Evolutionary conservation across 2,113 vertebrate species (phyloP), one percentile per base, ranked within the genome.

Genomic region (Hipposideros armiger): DNA sequence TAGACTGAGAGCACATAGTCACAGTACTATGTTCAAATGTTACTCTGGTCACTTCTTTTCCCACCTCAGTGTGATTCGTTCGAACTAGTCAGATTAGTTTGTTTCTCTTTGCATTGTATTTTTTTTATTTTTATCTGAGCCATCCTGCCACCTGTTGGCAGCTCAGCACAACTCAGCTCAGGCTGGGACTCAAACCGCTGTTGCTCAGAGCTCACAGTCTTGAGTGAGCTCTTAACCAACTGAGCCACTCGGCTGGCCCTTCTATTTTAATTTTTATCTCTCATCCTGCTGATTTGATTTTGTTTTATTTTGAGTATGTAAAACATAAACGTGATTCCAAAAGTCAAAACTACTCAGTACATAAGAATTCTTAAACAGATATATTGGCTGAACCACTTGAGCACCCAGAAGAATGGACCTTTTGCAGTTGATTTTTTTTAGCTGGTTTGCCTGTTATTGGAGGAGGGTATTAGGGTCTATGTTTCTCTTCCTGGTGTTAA

Each of bases 241-340:
- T 36, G 36, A 36, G 36, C 36, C 36, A 36, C 36, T 36, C 36
- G 36, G 36, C 36, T 36, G 36, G 36, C 36, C 36, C 36, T 36
- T 36, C 36, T 36, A 16, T 52, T 93, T 87, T 69, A 40, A 52
- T 54, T 90, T 93, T 96, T 74, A 24, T 50, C n/a, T 80, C 9
- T 87, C 70, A 56, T 88, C 47, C 52, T 62, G 4, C 60, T 73
- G 24, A 83, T 84, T 62, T 85, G n/a, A 85, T 92, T 82, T 56
- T 73, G 45, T 92, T 90, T 97, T 40, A 54, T 78, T 67, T 80
- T 66, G 67, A 87, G 54, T 40, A 11, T 16, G 6, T 90, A 60
- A 91, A 78, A 87, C 47, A 72, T 66, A 76, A 83, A 42, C 11
- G 11, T 72, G 69, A 60, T 92, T 82, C 45, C 26, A 83, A 42